Evolutionary conservation across 2,113 vertebrate genomes (phyloP).

Genomic region (Sialia sialis): DNA sequence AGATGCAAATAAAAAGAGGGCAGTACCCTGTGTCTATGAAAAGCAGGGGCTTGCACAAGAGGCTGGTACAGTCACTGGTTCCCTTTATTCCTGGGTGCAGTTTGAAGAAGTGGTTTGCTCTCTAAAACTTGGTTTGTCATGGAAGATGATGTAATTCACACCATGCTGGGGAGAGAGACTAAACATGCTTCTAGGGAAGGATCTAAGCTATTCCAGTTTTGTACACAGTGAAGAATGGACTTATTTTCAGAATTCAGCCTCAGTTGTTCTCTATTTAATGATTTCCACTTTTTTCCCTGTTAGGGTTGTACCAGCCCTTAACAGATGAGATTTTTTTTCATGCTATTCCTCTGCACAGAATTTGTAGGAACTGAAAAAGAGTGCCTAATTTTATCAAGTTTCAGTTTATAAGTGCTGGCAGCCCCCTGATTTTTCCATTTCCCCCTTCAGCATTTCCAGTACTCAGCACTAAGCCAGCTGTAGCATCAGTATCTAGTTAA

Average conservation of each 20-base stretch:
- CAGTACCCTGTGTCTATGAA: neutral
- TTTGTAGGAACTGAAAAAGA: neutral
- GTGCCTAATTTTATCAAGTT: neutral
- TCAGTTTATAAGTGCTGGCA: neutral
- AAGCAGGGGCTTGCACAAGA: neutral
- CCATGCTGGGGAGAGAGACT: neutral
- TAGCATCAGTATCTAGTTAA: neutral
- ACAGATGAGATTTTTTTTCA: neutral
- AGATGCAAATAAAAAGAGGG: neutral
- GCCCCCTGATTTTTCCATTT: slow-evolving; percentile 12
- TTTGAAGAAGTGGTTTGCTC: neutral
- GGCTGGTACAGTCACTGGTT: neutral
- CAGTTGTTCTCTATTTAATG: neutral
- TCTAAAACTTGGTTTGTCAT: neutral
- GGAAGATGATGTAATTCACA: slow-evolving; percentile 27
- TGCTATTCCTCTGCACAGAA: neutral
- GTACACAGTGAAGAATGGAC: neutral
- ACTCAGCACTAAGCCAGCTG: neutral
- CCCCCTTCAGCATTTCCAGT: neutral
- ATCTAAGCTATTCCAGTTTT: neutral
- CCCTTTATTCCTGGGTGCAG: neutral
- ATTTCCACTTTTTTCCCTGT: neutral
- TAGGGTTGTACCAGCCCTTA: neutral
- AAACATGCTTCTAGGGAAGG: neutral
- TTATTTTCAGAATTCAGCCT: neutral